Conservation (phyloP, 2,113 vertebrate genomes). For the Ceuthmochares aereus region DNA sequence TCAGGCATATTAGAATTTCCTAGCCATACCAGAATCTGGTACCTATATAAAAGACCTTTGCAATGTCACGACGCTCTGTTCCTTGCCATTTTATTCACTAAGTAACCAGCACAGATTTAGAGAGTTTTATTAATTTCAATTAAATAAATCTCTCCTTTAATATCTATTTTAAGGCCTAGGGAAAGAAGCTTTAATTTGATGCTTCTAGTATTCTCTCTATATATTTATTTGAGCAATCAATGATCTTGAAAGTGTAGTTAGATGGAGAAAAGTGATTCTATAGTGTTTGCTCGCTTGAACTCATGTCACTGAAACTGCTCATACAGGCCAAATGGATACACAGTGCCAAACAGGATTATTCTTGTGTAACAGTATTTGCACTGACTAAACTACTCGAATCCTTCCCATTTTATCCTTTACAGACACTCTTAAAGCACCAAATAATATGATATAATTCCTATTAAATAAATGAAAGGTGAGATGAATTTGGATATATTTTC, state of each 20-base stretch:
- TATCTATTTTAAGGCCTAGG: not conserved
- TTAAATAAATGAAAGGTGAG: not conserved
- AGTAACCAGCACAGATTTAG: not conserved
- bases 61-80: not conserved
- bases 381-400: not conserved
- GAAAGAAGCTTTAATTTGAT: not conserved
- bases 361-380: not conserved
- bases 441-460: not conserved
- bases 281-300: not conserved
- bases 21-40: not conserved
- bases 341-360: not conserved
- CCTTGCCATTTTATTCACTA: not conserved
- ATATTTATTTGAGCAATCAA: not conserved
- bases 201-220: not conserved
- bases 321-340: not conserved
- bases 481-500: constrained; percentile 30
- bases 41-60: not conserved
- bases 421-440: not conserved
- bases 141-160: not conserved
- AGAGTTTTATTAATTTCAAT: not conserved
- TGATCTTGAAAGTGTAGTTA: not conserved
- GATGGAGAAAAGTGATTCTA: not conserved
- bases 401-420: not conserved
- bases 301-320: not conserved
- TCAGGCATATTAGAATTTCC: not conserved